Percentiles rank a stretch among this genome's conserved stretches.
These are phyloP conservation scores for Meriones unguiculatus DNA, from an alignment of 2,113 vertebrate species.

Conservation along the genomic window DNA sequence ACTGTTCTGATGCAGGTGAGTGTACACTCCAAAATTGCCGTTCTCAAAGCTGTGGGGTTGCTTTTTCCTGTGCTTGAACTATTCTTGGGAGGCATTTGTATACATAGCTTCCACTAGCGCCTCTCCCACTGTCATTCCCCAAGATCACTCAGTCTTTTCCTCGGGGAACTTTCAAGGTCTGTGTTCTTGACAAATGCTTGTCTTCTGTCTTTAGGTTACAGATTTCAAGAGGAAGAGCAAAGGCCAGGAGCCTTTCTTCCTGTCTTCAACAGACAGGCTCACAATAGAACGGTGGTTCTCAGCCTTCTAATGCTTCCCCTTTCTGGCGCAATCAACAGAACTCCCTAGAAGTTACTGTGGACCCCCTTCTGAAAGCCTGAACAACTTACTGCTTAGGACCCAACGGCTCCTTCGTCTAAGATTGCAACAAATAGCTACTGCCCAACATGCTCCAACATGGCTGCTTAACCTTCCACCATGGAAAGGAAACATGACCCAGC, in stretches of 20 bases:
- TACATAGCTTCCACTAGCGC: neutral
- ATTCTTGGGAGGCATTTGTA: neutral
- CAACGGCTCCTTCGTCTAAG: neutral
- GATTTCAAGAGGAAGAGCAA: neutral
- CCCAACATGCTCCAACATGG: accelerated
- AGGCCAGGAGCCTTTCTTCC: neutral
- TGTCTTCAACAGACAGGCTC: neutral
- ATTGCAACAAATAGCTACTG: neutral
- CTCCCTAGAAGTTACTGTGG: neutral
- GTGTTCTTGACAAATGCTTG: neutral
- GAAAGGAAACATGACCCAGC: neutral
- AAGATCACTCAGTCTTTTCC: neutral
- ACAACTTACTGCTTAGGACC: neutral
- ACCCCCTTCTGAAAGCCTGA: neutral
- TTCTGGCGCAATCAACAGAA: neutral
- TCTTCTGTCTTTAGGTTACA: neutral
- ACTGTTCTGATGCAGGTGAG: neutral
- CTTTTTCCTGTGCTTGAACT: neutral
- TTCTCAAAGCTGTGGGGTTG: neutral
- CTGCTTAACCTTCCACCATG: neutral
- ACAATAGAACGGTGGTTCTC: neutral
- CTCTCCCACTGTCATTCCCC: neutral
- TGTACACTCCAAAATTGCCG: neutral
- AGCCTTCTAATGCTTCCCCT: neutral
- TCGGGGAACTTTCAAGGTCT: neutral